Conservation (phyloP, 2,113 vertebrate genomes). For the Echinops telfairi region DNA sequence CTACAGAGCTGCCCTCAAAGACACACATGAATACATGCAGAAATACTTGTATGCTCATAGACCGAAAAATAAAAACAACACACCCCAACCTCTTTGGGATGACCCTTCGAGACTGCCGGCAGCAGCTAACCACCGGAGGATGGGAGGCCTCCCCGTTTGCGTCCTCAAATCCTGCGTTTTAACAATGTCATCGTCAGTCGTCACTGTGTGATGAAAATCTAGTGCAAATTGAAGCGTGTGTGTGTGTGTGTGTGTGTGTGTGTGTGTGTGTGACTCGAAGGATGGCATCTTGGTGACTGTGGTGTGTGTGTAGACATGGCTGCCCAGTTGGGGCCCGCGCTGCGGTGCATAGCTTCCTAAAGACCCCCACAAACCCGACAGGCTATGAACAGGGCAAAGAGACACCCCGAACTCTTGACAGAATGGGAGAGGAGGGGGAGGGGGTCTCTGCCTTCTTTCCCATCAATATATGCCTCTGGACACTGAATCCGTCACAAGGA, state of each 20-base stretch:
- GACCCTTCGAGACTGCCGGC: background rate
- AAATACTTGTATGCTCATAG: background rate
- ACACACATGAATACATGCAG: background rate
- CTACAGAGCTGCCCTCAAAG: background rate
- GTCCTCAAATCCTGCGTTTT: background rate
- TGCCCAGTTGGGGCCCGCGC: background rate
- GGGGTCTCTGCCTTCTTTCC: background rate
- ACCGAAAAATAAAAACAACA: background rate
- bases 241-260: background rate
- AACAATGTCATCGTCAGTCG: too few relatives aligned
- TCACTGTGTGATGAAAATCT: constrained; percentile 26
- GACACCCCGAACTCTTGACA: background rate
- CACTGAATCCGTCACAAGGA: constrained; percentile 21
- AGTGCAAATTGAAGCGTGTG: background rate
- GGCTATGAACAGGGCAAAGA: background rate
- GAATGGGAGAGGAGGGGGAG: too few relatives aligned
- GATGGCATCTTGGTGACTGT: background rate
- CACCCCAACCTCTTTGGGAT: too few relatives aligned
- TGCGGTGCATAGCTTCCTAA: background rate
- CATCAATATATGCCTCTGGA: background rate
- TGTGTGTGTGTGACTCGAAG: background rate
- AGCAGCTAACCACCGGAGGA: background rate
- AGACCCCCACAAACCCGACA: background rate
- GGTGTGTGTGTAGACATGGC: background rate
- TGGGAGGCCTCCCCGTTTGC: background rate